Percentiles rank a stretch among this genome's conserved stretches.
Conservation (phyloP, 2,113 vertebrate species). For the Erythrocercus mccallii region DNA sequence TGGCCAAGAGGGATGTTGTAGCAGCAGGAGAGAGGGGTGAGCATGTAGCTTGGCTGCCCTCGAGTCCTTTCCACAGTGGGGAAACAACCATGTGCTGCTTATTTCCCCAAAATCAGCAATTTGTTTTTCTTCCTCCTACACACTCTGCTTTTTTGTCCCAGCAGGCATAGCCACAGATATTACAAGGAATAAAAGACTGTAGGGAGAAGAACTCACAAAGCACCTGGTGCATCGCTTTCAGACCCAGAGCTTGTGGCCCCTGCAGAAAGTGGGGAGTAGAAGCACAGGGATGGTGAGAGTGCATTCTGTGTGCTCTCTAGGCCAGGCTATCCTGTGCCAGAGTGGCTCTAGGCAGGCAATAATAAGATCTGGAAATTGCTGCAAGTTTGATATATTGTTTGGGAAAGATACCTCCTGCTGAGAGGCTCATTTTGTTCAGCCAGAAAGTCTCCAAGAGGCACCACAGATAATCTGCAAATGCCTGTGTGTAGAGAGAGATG, state of each 20-base stretch:
- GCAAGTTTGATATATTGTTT: neutral
- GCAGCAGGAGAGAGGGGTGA: neutral
- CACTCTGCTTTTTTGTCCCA: neutral
- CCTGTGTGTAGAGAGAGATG: neutral
- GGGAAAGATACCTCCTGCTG: neutral
- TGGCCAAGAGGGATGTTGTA: neutral
- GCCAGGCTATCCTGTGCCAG: neutral
- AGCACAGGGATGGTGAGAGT: neutral
- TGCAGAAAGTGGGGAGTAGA: neutral
- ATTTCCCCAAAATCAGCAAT: neutral
- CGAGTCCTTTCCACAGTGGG: neutral
- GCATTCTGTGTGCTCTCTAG: neutral
- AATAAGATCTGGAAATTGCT: neutral
- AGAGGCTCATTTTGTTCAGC: neutral
- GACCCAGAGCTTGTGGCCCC: neutral
- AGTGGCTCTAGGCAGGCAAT: neutral
- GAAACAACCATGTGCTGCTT: neutral
- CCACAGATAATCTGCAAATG: neutral
- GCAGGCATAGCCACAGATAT: neutral
- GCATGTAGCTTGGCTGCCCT: neutral
- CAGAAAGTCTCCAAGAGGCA: neutral
- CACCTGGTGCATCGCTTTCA: no score
- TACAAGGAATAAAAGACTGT: neutral
- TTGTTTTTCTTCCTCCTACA: neutral
- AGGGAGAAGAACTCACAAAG: neutral